Evolutionary conservation across 2,797 vertebrate genomes (phyloP).

Genomic region (Taeniopygia guttata): DNA sequence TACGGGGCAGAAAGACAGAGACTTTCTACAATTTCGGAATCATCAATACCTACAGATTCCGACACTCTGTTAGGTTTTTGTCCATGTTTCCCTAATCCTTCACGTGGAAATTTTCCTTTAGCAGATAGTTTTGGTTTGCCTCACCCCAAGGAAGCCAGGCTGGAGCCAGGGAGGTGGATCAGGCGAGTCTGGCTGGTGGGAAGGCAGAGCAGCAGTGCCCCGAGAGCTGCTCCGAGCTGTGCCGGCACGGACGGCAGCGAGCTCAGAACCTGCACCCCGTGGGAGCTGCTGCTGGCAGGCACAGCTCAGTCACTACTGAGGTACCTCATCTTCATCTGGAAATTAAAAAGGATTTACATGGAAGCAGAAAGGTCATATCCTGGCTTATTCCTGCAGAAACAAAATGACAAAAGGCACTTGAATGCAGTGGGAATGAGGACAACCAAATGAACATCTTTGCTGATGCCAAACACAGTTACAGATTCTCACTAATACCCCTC

Average conservation of each 20-base stretch:
- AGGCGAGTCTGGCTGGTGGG: not conserved
- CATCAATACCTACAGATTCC: too few species aligned
- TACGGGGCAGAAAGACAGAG: too few species aligned
- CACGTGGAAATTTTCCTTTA: not conserved
- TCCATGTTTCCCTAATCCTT: not conserved
- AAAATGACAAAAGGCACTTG: rapidly evolving
- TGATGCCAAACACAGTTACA: not conserved
- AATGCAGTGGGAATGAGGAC: not conserved
- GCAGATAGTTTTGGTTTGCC: not conserved
- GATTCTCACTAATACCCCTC: not conserved
- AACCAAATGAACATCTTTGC: not conserved
- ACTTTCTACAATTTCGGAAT: too few species aligned
- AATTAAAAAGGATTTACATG: not conserved
- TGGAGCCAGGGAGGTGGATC: not conserved
- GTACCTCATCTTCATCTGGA: not conserved
- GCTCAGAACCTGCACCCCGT: rapidly evolving
- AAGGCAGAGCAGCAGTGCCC: not conserved
- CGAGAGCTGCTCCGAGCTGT: not conserved
- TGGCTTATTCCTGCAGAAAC: not conserved
- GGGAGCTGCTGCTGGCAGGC: not conserved
- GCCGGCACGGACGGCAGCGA: rapidly evolving
- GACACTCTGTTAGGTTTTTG: not conserved
- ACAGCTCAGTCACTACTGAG: not conserved
- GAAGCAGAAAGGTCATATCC: not conserved
- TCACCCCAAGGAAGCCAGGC: not conserved